Base-by-base conservation (phyloP, 2,797 vertebrate genomes). In the Craterocephalus amniculus region DNA sequence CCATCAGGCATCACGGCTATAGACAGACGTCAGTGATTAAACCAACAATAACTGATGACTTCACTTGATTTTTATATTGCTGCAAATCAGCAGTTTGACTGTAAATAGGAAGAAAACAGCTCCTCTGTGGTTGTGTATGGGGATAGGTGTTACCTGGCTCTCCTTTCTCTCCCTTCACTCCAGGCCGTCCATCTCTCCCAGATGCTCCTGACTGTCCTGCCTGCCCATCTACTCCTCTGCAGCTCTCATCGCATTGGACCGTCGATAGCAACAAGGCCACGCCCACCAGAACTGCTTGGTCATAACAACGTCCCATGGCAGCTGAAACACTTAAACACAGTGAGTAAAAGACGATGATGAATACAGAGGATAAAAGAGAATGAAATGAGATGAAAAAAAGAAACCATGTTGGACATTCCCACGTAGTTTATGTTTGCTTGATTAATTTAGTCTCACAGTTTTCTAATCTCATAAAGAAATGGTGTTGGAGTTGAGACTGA, bases 151-250 rank as follows among this genome's bases (percentile, higher is more conserved):
- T 74, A 90, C 89, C 89, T 72, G 88, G 63, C 8, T 88, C 81
- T 87, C 90, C 91, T 63, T 90, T 90, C 56, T 85, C 58, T 58
- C 91, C 91, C 58, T 88, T 91, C 4, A 2, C 1, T 60, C 91
- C 91, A 0, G 32, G 52, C 49, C 26, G 13, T 27, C 91, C 89
- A 4, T 87, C 49, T 55, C 88, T 77, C 2, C 90, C 90, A 0
- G 29, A 1, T 0, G 6, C 0, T n/a, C 91, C 91, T 0, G 1
- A 0, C 16, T 26, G 20, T 36, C 91, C 91, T 0, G 52, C 3
- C 0, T 0, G 71, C 0, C 90, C 90, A 0, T 89, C 61, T 0
- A 0, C 1, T 22, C 74, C 71, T 35, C 2, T 24, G 22, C 90
- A 92, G 67, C 0, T 56, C 31, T 1, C 48, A 0, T 78, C 57